Percentiles rank a stretch among this genome's conserved stretches.
phyloP scores from a whole-genome alignment of 2,113 vertebrate species.

The Pterocles gutturalis region DNA sequence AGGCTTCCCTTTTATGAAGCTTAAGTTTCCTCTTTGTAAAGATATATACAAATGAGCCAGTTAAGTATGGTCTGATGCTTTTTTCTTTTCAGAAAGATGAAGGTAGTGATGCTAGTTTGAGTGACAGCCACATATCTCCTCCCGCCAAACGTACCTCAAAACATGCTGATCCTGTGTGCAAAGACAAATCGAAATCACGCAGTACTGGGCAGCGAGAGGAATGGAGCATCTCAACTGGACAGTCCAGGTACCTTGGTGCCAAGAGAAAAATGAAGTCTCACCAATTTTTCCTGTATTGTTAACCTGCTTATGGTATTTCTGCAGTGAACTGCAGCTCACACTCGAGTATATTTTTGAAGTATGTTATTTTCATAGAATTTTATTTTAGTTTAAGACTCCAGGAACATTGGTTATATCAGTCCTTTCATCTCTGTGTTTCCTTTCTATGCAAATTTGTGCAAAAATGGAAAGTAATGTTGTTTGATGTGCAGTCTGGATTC shows the following conservation, averaged over 20 bases:
- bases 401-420: background rate
- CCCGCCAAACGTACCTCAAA: constrained; percentile 92
- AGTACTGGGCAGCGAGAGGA: constrained; percentile 90
- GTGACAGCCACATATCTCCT: constrained; percentile 90
- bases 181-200: constrained; percentile 93
- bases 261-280: background rate
- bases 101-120: constrained; percentile 90
- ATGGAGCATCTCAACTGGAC: constrained; percentile 91
- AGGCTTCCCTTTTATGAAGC: background rate
- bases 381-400: background rate
- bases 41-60: background rate
- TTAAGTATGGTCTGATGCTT: background rate
- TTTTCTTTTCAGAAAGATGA: constrained; percentile 86
- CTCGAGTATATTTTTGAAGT: background rate
- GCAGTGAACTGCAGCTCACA: background rate
- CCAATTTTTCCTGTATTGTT: background rate
- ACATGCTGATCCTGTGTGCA: constrained; percentile 92
- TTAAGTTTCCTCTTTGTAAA: background rate
- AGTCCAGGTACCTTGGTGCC: constrained; percentile 85
- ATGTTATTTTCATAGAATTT: background rate
- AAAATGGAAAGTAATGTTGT: background rate
- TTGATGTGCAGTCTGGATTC: background rate
- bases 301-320: background rate
- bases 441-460: background rate
- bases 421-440: background rate